Evolutionary conservation across 2,113 vertebrate genomes (phyloP).

Genomic region (Callipepla squamata): DNA sequence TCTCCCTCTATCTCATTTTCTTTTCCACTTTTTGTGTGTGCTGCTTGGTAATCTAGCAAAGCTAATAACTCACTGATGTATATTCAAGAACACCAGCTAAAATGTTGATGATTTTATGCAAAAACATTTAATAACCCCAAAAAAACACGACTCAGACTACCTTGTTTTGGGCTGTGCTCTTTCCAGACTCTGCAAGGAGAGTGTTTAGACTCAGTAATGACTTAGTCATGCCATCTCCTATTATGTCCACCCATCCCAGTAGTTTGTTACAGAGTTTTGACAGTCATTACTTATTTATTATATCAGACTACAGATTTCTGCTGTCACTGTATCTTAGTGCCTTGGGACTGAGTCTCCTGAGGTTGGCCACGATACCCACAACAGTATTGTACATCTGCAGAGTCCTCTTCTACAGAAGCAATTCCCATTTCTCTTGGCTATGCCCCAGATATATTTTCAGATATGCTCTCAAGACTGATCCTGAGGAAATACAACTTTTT

Average conservation of each 20-base stretch:
- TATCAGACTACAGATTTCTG: neutral
- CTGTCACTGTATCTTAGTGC: neutral
- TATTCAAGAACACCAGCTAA: neutral
- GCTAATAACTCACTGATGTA: neutral
- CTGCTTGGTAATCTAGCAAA: neutral
- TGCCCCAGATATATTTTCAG: neutral
- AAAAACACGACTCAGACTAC: neutral
- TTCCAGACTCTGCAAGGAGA: neutral
- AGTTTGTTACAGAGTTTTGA: neutral
- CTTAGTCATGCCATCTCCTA: neutral
- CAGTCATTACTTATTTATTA: neutral
- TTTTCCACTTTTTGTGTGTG: neutral
- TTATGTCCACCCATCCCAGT: no score
- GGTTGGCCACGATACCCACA: rapidly evolving
- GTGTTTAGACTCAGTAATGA: neutral
- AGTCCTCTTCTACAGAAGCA: neutral
- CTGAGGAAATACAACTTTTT: neutral
- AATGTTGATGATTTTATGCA: neutral
- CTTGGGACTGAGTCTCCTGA: neutral
- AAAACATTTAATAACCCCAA: neutral
- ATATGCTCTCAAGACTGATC: neutral
- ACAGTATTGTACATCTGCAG: neutral
- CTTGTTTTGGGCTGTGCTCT: neutral
- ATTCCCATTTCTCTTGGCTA: neutral
- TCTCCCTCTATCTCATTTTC: neutral